Conservation (phyloP, 2,113 vertebrate species). For the Dicaeum eximium region DNA sequence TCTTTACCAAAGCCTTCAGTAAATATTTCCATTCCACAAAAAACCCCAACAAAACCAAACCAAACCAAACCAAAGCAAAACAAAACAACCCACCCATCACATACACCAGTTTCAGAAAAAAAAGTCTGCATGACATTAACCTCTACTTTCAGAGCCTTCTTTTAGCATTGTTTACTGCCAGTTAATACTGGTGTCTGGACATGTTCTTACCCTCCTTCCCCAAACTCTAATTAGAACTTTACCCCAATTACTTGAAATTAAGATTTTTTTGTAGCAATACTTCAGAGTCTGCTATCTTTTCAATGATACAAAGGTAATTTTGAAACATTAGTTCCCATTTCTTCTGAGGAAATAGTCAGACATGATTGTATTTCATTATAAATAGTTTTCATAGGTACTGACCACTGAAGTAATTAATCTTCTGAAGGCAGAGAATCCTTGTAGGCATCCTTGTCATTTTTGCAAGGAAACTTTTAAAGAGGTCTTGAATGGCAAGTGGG, state of each 20-base stretch:
- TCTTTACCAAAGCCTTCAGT: not conserved
- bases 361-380: not conserved
- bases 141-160: not conserved
- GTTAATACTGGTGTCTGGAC: not conserved
- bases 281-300: not conserved
- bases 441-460: not conserved
- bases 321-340: not conserved
- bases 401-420: not conserved
- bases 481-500: fast-evolving
- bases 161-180: not conserved
- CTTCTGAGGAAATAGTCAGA: not conserved
- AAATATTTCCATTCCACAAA: not conserved
- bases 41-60: fast-evolving
- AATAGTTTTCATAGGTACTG: not conserved
- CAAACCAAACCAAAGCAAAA: not conserved
- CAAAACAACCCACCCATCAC: fast-evolving
- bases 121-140: not conserved
- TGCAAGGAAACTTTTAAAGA: not conserved
- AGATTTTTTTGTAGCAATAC: not conserved
- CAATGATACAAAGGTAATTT: not conserved
- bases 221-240: not conserved
- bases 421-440: not conserved
- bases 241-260: not conserved
- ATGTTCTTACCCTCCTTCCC: not conserved
- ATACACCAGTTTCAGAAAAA: fast-evolving